Base-by-base conservation (phyloP, 35 echinoderm and acorn worm genomes). In the Apostichopus californicus region DNA sequence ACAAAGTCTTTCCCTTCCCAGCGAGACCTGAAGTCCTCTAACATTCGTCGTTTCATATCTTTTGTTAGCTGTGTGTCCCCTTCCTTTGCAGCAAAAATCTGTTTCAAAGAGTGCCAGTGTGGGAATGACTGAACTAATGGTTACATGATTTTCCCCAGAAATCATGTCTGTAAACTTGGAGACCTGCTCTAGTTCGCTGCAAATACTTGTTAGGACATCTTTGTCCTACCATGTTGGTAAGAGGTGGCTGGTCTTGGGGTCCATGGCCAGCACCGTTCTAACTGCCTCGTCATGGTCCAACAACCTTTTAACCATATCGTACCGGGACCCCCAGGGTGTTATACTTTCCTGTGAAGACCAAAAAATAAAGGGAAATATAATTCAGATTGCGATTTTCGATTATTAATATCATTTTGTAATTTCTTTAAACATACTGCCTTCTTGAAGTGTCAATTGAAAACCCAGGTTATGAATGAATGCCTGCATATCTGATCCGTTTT, bases 251-350 rank as follows among this genome's bases (percentile, higher is more conserved):
- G 28, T 34, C 28, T 90, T 52, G 23, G 87, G 61, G 20, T 90
- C 71, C 18, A 89, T 73, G 60, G 56, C 86, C 3, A 89, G 86
- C 7, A 54, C 52, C 12, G 64, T 20, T 26, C 86, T 11, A 1
- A 90, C 64, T 53, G 71, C 13, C 87, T 73, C 6, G 8, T 90
- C 87, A 18, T 90, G 87, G 9, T 90, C 63, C 20, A 90, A 65
- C 18, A 90, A 63, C 21, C 87, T 72, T 9, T 73, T 23, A 20
- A 90, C 54, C 87, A 90, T 90, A 9, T 18, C 61, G n/a, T 90
- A 23, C 10, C 63, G 59, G 21, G 61, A 90, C 23, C 87, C 64
- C 87, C 87, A 90, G 46, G 65, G 59, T 90, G 87, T 90, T 28
- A 46, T 21, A 24, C 54, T 90, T 55, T 90, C 87, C 87, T 90